Conservation (phyloP, 1,140 invertebrate species). For the Tenebrio molitor region DNA sequence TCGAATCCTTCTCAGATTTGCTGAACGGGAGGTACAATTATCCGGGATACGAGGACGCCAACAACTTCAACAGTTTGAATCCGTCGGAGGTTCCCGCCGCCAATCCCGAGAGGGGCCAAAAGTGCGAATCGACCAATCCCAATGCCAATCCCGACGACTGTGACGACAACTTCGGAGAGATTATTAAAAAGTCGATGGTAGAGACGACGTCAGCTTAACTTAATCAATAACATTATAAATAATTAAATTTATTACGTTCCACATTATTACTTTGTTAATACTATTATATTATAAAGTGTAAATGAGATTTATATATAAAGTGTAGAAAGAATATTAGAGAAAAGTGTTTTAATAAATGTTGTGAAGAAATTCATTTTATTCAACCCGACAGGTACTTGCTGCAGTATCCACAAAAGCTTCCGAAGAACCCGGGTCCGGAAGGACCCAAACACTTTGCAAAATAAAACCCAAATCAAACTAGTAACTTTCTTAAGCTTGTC, state of each 20-base stretch:
- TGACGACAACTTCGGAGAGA: conserved; percentile 90
- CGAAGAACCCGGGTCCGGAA: no score
- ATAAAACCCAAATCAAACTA: no score
- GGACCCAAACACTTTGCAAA: no score
- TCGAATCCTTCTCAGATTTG: conserved; percentile 80
- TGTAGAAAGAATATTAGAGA: conserved; percentile 63
- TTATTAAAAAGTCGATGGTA: conserved; percentile 93
- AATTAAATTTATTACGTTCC: conserved; percentile 63
- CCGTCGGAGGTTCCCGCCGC: conserved; percentile 39
- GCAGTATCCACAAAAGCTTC: no score
- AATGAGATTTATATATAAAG: conserved; percentile 65
- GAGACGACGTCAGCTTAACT: conserved; percentile 87
- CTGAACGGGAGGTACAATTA: conserved; percentile 73
- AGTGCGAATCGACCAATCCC: conserved; percentile 30
- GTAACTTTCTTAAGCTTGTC: no score
- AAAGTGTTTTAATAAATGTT: conserved; percentile 67
- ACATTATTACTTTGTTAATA: conserved; percentile 58
- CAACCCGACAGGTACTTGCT: conserved; percentile 38
- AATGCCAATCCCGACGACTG: conserved; percentile 66
- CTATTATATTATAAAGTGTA: conserved; percentile 60
- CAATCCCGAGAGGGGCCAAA: conserved; percentile 21
- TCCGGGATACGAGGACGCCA: conserved; percentile 59
- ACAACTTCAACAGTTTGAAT: conserved; percentile 54
- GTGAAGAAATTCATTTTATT: conserved; percentile 61
- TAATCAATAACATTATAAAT: conserved; percentile 49